Percentiles rank a stretch among this genome's conserved stretches.
phyloP scores from a whole-genome alignment of 2,113 vertebrate species.

The Hymenochirus boettgeri region DNA sequence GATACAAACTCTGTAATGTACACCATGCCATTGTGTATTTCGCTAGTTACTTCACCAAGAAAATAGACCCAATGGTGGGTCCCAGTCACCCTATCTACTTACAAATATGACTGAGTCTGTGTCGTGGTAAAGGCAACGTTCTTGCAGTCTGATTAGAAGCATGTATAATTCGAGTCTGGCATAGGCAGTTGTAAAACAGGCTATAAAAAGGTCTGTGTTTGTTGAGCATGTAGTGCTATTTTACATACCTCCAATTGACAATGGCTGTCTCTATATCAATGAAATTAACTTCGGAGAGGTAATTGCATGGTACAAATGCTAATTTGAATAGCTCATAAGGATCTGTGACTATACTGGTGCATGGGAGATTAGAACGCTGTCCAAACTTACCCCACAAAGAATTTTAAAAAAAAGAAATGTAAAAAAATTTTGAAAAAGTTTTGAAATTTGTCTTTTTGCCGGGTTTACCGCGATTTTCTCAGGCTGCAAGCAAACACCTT shows the following conservation, averaged over 20 bases:
- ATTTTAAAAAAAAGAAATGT: conserved; percentile 1
- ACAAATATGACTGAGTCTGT: no score
- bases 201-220: no score
- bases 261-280: no score
- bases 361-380: neutral
- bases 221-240: neutral
- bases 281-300: no score
- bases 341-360: neutral
- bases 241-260: no score
- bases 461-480: neutral
- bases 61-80: no score
- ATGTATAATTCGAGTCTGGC: conserved; percentile 15
- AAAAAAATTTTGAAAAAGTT: neutral
- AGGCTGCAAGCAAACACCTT: neutral
- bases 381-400: conserved; percentile 12
- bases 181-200: neutral
- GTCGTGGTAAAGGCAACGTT: no score
- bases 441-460: conserved; percentile 3
- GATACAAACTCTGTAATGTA: no score
- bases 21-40: no score
- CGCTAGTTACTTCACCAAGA: neutral
- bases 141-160: neutral
- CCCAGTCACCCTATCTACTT: no score
- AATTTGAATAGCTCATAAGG: no score
- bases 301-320: no score